These are phyloP conservation scores for Cromileptes altivelis DNA, from an alignment of 2,113 vertebrate species.

Conservation along the genomic window DNA sequence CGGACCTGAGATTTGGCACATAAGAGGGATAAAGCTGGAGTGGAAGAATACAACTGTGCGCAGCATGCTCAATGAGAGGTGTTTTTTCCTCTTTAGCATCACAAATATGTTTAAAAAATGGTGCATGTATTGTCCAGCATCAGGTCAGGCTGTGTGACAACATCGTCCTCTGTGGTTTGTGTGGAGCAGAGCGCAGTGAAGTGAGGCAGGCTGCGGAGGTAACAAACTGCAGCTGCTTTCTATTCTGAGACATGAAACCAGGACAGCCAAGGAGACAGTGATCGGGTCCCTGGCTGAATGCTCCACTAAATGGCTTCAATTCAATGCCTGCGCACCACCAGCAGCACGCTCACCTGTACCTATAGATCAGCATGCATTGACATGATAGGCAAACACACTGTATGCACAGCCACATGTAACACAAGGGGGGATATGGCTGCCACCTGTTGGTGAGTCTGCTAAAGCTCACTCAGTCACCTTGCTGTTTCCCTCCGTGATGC, in stretches of 20 bases:
- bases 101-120: background rate
- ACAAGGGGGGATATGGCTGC: slow-evolving; percentile 44
- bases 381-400: background rate
- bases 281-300: slow-evolving; percentile 25
- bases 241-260: slow-evolving; percentile 71
- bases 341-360: background rate
- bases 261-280: slow-evolving; percentile 54
- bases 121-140: background rate
- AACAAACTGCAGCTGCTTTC: slow-evolving; percentile 58
- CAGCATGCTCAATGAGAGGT: background rate
- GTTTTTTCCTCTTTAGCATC: background rate
- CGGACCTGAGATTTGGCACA: slow-evolving; percentile 34
- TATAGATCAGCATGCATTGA: background rate
- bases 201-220: slow-evolving; percentile 40
- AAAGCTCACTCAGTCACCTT: slow-evolving; percentile 71
- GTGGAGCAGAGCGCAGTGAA: slow-evolving; percentile 11
- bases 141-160: slow-evolving; percentile 15
- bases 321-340: background rate
- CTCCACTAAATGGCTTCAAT: slow-evolving; percentile 22
- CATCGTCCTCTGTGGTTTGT: slow-evolving; percentile 26
- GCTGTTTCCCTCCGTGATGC: slow-evolving; percentile 51
- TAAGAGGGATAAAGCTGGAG: slow-evolving; percentile 14
- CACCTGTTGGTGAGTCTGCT: slow-evolving; percentile 74
- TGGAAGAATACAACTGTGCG: background rate
- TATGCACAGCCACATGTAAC: background rate